Conservation (phyloP, 23 tunicate genomes). For the Halocynthia aurantium region DNA sequence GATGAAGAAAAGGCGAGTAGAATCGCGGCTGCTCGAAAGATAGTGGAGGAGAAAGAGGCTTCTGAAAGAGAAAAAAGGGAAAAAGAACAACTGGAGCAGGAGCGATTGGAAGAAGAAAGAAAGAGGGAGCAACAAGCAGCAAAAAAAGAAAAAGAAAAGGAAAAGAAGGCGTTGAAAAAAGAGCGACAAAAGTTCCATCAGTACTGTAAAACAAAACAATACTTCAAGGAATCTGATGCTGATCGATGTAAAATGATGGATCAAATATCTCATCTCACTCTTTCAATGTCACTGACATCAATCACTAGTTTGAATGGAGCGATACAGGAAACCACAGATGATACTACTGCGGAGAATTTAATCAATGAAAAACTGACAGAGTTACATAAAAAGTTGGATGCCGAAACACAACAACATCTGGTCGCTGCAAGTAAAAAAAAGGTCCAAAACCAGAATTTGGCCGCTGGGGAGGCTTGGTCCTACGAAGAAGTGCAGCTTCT, state of each 20-base stretch:
- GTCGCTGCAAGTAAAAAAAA: conserved; percentile 26
- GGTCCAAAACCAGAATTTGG: background rate
- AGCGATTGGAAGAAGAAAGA: conserved; percentile 33
- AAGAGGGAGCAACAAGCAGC: conserved; percentile 49
- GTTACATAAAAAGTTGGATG: conserved; percentile 45
- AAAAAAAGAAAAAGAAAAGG: conserved; percentile 70
- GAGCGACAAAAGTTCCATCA: conserved; percentile 58
- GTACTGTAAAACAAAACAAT: conserved; percentile 71
- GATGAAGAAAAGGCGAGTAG: conserved; percentile 68
- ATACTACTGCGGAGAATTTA: conserved; percentile 7
- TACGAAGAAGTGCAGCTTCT: conserved; percentile 74
- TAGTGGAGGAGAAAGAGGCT: conserved; percentile 44
- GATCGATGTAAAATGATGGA: conserved; percentile 53
- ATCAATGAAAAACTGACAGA: conserved; percentile 32
- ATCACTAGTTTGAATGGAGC: conserved; percentile 40
- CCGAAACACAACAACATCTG: conserved; percentile 59
- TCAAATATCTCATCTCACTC: conserved; percentile 45
- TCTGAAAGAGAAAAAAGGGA: conserved; percentile 36
- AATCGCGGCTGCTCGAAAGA: conserved; percentile 55
- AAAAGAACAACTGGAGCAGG: conserved; percentile 37
- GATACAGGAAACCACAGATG: conserved; percentile 15
- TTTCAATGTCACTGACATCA: conserved; percentile 15
- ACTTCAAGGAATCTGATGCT: conserved; percentile 34
- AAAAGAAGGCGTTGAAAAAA: conserved; percentile 67
- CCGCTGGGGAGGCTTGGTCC: conserved; percentile 33